phyloP scores from a whole-genome alignment of 2,113 vertebrate genomes.

The Lonchura striata region DNA sequence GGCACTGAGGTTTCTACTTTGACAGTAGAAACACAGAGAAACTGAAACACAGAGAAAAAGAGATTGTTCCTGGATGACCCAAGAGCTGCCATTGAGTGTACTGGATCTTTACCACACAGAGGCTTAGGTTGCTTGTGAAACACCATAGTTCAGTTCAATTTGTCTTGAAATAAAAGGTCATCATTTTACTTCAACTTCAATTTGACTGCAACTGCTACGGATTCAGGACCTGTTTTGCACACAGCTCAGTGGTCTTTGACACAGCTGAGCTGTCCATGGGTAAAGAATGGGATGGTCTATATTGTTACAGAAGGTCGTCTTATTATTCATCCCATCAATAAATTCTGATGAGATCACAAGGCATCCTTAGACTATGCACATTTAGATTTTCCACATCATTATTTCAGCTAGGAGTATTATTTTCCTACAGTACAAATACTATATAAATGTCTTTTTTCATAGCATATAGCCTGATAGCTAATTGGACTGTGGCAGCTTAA shows the following conservation, averaged over 20 bases:
- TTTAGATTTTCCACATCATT: neutral
- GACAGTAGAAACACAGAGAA: neutral
- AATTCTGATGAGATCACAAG: neutral
- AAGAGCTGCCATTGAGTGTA: neutral
- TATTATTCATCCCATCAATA: neutral
- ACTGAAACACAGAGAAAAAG: neutral
- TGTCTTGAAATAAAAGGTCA: neutral
- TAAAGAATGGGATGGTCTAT: neutral
- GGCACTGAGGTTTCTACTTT: neutral
- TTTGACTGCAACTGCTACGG: neutral
- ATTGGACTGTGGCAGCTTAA: neutral
- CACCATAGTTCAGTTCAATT: neutral
- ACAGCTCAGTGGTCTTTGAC: neutral
- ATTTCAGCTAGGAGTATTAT: neutral
- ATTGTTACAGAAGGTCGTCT: neutral
- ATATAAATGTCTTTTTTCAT: neutral
- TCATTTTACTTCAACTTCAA: neutral
- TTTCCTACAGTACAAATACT: neutral
- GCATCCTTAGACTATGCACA: neutral
- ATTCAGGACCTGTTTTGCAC: neutral
- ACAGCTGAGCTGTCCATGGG: neutral
- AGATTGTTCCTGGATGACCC: neutral
- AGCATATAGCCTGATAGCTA: neutral
- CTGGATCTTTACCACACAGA: neutral
- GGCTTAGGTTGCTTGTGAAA: neutral